These are phyloP conservation scores for Amaurobius ferox DNA, from an alignment of 2,888 invertebrate species.

Conservation along the genomic window DNA sequence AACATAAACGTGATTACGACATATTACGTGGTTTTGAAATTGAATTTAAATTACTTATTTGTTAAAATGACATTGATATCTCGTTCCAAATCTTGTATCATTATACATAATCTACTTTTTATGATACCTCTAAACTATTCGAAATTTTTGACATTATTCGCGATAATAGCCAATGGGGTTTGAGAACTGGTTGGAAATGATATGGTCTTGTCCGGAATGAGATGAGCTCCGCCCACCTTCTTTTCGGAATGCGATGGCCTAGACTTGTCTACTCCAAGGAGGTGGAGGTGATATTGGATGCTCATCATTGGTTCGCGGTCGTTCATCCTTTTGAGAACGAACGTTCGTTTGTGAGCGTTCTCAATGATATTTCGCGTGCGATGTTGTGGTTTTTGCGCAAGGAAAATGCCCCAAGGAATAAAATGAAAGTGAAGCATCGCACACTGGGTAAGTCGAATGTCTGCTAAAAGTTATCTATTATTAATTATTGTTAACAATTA, in stretches of 20 bases:
- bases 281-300: background rate
- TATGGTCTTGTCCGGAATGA: background rate
- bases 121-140: no score
- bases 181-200: background rate
- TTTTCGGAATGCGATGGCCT: background rate
- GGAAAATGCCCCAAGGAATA: background rate
- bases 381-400: background rate
- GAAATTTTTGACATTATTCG: no score
- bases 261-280: conserved; percentile 1
- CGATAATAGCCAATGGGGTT: background rate
- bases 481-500: no score
- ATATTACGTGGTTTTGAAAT: no score
- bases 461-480: no score
- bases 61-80: no score
- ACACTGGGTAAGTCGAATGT: background rate
- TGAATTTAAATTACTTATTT: no score
- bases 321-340: background rate
- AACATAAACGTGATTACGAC: no score
- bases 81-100: no score
- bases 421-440: background rate
- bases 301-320: background rate
- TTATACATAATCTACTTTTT: no score
- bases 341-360: background rate
- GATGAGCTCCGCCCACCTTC: background rate
- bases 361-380: background rate